Evolutionary conservation across 2,797 vertebrate genomes (phyloP).

Genomic region (Benthosema pterotum): DNA sequence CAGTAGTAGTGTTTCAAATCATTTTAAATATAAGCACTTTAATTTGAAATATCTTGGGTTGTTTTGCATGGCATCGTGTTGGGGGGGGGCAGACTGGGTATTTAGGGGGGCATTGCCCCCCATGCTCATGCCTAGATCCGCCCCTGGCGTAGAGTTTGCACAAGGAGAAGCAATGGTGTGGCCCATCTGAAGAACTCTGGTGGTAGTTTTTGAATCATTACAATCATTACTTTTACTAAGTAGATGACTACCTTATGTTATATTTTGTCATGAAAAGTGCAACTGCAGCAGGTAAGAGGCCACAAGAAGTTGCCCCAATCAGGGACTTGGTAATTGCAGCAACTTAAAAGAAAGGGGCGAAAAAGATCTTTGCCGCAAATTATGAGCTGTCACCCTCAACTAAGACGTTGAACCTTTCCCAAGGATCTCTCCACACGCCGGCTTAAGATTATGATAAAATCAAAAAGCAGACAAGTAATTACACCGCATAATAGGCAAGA

Average conservation of each 20-base stretch:
- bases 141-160: constrained; percentile 21
- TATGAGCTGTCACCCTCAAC: constrained; percentile 65
- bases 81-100: too few relatives aligned
- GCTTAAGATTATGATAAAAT: constrained; percentile 82
- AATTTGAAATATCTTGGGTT: too few relatives aligned
- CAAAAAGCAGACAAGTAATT: constrained; percentile 84
- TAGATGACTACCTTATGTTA: constrained; percentile 2
- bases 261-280: constrained; percentile 17
- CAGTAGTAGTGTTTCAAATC: too few relatives aligned
- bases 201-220: constrained; percentile 29
- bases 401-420: constrained; percentile 77
- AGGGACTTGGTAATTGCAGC: constrained; percentile 35
- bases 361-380: constrained; percentile 48
- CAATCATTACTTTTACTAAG: constrained; percentile 14
- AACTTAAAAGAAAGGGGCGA: constrained; percentile 46
- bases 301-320: constrained; percentile 34
- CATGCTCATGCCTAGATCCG: too few relatives aligned
- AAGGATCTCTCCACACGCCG: constrained; percentile 69
- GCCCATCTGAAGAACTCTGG: constrained; percentile 29
- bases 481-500: constrained; percentile 86
- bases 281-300: constrained; percentile 25
- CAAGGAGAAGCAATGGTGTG: constrained; percentile 39
- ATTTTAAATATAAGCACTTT: too few relatives aligned
- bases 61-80: too few relatives aligned
- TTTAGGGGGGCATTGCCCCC: too few relatives aligned